Base-by-base conservation (phyloP, 2,888 invertebrate species). In the Frankliniella fusca region DNA sequence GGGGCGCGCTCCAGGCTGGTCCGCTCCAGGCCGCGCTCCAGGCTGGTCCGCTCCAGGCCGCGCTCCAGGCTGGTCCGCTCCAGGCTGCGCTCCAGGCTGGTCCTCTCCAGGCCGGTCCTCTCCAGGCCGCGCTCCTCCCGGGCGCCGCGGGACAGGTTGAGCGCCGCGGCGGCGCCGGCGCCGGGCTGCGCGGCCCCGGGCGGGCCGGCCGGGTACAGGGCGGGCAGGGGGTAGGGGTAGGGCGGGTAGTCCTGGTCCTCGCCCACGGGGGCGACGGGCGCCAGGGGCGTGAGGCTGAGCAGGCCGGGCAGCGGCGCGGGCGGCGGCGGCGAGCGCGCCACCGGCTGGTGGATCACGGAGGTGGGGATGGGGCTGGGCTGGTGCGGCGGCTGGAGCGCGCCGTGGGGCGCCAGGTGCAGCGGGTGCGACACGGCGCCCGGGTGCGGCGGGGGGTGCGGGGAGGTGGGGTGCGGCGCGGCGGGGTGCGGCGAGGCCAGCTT, bases 61-160 rank as follows among this genome's bases (percentile, higher is more conserved):
- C 18, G 61, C 15, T 61, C 61, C 61, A 61, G 61, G 18, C 61
- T 15, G 70, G 38, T 38, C 38, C 27, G 70, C 27, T 76, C 70
- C 9, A 27, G 23, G 27, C 27, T 76, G 70, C 70, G 70, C 8
- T 76, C 70, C 27, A 27, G 23, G 27, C 27, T 12, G 70, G 38
- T 38, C 38, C 70, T 23, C 10, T 76, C 70, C 10, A 27, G 70
- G 70, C 27, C 85, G 7, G 80, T 20, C 27, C 23, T 85, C 85
- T 91, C 90, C 81, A 87, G 86, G 83, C 91, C 87, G 83, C 86
- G 86, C 84, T 86, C 86, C 81, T 85, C 85, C 70, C 70, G 27
- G 70, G 70, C 70, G 85, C 92, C 89, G 80, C 93, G 88, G 0
- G 93, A 94, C 81, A 95, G 89, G 88, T 94, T 95, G 83, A 94